Evolutionary conservation across 2,797 vertebrate species (phyloP), one percentile per base, ranked within the genome.

Genomic region (Aulostomus chinensis): DNA sequence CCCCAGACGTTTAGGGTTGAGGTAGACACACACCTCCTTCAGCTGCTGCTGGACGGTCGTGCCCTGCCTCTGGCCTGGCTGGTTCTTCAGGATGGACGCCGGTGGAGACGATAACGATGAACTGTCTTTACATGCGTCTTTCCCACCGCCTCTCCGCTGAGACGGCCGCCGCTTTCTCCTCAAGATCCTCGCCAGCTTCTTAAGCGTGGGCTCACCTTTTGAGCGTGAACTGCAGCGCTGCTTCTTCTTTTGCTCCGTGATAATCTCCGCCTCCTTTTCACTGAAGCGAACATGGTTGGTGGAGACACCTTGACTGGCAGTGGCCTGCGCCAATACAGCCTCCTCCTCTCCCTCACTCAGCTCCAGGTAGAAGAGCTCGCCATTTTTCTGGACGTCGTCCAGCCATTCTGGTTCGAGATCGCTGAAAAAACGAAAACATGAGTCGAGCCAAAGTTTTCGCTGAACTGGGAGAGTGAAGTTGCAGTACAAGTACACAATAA

Each of bases 331-430:
- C 32, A 97, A 43, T 0, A 64, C 66, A 0, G 75, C 73, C 83
- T 96, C 94, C 80, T 96, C 96, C 63, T 99, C 97, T 0, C 87
- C 93, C 62, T 97, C 96, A 49, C 95, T 98, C 63, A 98, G 51
- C 76, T 99, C 96, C 72, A 99, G 78, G 75, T 99, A 99, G 84
- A 99, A 98, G 2, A 99, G 91, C 55, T 99, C 95, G 2, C 97
- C 96, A 2, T 95, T 96, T 81, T 91, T 94, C 87, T 98, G 94
- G 42, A 99, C 93, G 3, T 93, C 92, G 2, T 96, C 93, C 71
- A 95, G 80, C 97, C 97, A 99, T 55, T 99, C 96, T 3, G 96
- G 95, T 68, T 97, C 95, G 51, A 98, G 83, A 50, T 96, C 95
- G 78, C 97, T 99, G 72, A 24, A 17, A 36, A 10, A 12, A 59